Base-by-base conservation (phyloP, 2,888 invertebrate species). In the Dolichomitus sp. region DNA sequence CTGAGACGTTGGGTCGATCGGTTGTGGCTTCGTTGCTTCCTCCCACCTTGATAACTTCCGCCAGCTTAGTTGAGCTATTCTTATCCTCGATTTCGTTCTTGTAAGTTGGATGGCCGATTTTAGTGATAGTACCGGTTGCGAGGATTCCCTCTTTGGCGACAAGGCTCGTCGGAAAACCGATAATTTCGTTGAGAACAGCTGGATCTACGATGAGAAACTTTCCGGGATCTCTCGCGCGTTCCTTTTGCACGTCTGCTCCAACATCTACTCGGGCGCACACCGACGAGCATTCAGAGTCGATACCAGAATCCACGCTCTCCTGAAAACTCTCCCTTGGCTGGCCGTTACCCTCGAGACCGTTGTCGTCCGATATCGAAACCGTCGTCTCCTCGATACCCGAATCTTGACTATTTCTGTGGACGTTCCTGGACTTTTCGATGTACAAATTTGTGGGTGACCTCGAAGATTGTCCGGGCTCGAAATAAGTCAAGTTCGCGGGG, bases 251-350 rank as follows among this genome's bases (percentile, higher is more conserved):
- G 30, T 81, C 81, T 3, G 73, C 66, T 0, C 70, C 66, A 27
- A 75, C 70, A 14, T 84, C 84, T 48, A 81, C 73, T 6, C 81
- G 61, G n/a, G 85, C 85, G 68, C 87, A 88, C 14, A 89, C 84
- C 40, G 89, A 89, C n/a, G 89, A 90, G 78, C 88, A 89, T 73
- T 91, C 90, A 6, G 90, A 90, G 65, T 90, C 89, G 66, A 89
- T 89, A 23, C 88, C 89, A 33, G 89, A 89, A 72, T 89, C 88
- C 33, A 90, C 81, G 63, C 88, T 89, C 73, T 91, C 90, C 69
- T 90, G 88, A 57, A 89, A 89, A 48, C 78, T 87, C 12, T 87
- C 86, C 14, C 86, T 77, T 0, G 85, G 74, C 23, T 82, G 84
- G 23, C 54, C 23, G 30, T 30, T 76, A 37, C 54, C 23, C 23